Evolutionary conservation across 2,113 vertebrate genomes (phyloP).

Genomic region (Melierax canorus): DNA sequence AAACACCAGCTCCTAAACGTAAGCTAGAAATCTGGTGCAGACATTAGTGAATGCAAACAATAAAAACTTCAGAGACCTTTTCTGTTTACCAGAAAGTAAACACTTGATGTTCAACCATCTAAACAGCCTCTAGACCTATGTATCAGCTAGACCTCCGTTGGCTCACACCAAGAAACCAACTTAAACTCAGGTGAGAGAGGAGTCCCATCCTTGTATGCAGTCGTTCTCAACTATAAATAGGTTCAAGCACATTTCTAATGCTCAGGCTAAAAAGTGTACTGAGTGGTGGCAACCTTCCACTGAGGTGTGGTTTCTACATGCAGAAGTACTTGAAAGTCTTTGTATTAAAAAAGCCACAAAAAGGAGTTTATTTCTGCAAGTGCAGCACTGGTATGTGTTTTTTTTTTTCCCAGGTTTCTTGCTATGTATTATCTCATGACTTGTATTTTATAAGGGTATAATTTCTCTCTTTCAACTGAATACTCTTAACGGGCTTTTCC

Average conservation of each 20-base stretch:
- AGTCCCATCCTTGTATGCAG: background rate
- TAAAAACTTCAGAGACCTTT: background rate
- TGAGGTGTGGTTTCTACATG: background rate
- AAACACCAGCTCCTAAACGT: background rate
- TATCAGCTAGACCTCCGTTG: background rate
- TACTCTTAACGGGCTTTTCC: background rate
- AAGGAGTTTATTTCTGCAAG: background rate
- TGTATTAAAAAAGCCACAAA: background rate
- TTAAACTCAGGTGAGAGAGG: background rate
- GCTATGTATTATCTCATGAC: background rate
- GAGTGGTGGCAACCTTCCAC: background rate
- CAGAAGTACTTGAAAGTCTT: background rate
- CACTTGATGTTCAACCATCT: background rate
- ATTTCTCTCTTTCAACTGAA: background rate
- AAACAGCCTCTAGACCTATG: background rate
- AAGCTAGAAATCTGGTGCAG: background rate
- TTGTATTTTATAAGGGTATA: background rate
- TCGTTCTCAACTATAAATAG: background rate
- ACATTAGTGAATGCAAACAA: background rate
- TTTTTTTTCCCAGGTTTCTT: background rate
- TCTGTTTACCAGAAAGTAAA: background rate
- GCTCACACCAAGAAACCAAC: background rate
- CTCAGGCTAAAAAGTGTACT: background rate
- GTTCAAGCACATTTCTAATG: background rate
- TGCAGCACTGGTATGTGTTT: background rate